Conservation (phyloP, 2,113 vertebrate genomes). For the Nansenia antarctica region DNA sequence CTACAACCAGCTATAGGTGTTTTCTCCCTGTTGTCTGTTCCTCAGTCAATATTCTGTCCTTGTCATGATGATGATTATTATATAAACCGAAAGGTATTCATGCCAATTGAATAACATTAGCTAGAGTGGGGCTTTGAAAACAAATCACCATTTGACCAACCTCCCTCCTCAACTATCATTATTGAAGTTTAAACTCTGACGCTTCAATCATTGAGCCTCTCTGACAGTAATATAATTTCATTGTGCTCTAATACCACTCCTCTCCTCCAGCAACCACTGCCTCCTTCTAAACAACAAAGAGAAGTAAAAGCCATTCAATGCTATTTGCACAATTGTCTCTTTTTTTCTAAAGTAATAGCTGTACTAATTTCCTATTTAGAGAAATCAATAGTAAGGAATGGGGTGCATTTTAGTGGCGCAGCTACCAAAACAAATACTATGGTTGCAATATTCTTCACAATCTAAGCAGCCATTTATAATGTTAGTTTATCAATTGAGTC, state of each 20-base stretch:
- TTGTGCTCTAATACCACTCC: constrained; percentile 12
- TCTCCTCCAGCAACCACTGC: not conserved
- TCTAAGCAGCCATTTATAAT: too few relatives aligned
- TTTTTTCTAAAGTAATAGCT: constrained; percentile 5
- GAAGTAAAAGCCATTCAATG: constrained; percentile 6
- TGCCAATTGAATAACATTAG: not conserved
- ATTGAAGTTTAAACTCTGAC: not conserved
- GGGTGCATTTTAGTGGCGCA: not conserved
- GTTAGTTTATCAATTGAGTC: too few relatives aligned
- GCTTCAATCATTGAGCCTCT: constrained; percentile 20
- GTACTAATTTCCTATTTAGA: constrained; percentile 11
- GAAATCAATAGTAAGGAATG: constrained; percentile 4
- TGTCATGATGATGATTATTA: constrained; percentile 17
- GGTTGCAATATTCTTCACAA: too few relatives aligned
- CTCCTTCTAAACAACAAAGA: not conserved
- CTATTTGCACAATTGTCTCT: constrained; percentile 27
- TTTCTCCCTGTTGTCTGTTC: not conserved
- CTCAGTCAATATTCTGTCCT: constrained; percentile 19
- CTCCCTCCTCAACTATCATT: constrained; percentile 9
- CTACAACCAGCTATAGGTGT: not conserved
- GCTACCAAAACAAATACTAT: not conserved
- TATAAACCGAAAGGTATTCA: constrained; percentile 11
- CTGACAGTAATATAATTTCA: constrained; percentile 37
- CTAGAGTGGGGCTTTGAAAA: constrained; percentile 11
- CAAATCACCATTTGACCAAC: not conserved